A percentile compares a stretch with the other conserved stretches of the same genome.
Evolutionary conservation across 53 echinoderm and acorn worm genomes (phyloP).

Genomic region (Mesocentrotus franciscanus): DNA sequence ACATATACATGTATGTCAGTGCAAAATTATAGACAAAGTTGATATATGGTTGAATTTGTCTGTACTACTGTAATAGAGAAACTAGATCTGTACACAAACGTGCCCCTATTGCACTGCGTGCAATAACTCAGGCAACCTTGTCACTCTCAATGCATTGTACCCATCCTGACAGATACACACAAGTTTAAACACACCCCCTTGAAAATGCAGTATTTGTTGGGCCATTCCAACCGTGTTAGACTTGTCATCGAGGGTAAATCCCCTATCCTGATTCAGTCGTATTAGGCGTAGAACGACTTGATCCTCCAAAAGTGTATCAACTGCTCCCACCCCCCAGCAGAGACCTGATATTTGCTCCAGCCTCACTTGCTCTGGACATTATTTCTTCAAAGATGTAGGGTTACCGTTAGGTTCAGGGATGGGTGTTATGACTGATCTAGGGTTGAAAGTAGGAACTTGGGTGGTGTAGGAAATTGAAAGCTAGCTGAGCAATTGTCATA

Average conservation of each 20-base stretch:
- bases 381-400: too few relatives aligned
- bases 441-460: too few relatives aligned
- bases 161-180: neutral
- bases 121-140: conserved; percentile 9
- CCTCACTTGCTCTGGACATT: too few relatives aligned
- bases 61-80: neutral
- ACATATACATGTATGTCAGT: neutral
- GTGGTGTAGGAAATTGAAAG: too few relatives aligned
- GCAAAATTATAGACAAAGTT: neutral
- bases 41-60: neutral
- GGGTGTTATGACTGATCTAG: too few relatives aligned
- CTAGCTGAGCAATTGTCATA: too few relatives aligned
- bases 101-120: neutral
- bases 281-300: conserved; percentile 29
- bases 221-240: conserved; percentile 34
- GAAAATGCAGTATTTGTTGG: conserved; percentile 41
- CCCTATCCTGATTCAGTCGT: conserved; percentile 41
- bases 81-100: neutral
- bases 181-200: neutral
- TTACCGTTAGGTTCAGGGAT: too few relatives aligned
- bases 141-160: neutral
- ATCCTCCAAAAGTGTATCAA: conserved; percentile 39
- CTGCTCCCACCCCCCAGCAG: neutral
- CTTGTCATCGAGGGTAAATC: conserved; percentile 47
- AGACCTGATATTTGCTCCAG: too few relatives aligned